phyloP scores from a whole-genome alignment of 2,797 vertebrate species.

The Amniataba percoides region DNA sequence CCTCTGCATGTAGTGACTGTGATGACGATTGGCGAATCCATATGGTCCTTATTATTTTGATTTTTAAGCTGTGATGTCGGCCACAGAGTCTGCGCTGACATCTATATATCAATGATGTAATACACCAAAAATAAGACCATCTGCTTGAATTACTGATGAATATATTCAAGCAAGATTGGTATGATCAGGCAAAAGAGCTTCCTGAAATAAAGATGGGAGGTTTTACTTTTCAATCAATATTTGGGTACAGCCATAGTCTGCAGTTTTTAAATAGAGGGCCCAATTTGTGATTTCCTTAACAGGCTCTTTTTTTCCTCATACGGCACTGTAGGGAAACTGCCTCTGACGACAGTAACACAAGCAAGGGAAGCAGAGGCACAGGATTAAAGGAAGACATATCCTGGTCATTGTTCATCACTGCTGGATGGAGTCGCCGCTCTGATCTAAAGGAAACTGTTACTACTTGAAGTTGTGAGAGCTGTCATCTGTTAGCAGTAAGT shows the following conservation, averaged over 20 bases:
- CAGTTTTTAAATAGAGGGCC: constrained; percentile 10
- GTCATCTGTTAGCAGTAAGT: constrained; percentile 47
- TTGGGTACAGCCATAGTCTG: neutral
- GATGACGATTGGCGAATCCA: neutral
- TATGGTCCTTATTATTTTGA: neutral
- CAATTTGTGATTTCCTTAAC: constrained; percentile 33
- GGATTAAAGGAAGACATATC: constrained; percentile 63
- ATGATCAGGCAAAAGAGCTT: constrained; percentile 3
- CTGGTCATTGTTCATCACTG: constrained; percentile 66
- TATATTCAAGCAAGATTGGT: constrained; percentile 26
- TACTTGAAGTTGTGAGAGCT: constrained; percentile 24
- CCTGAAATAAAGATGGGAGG: neutral
- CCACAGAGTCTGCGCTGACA: constrained; percentile 2
- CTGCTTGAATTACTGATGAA: constrained; percentile 20
- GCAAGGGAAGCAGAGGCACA: constrained; percentile 38
- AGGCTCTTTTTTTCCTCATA: constrained; percentile 22
- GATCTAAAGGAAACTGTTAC: constrained; percentile 40
- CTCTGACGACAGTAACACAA: constrained; percentile 40
- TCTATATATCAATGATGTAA: neutral
- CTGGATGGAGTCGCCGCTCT: constrained; percentile 53
- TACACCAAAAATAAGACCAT: constrained; percentile 16
- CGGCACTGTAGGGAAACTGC: constrained; percentile 36
- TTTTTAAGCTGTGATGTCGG: neutral
- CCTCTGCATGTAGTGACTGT: neutral
- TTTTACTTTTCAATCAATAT: constrained; percentile 2